These are phyloP conservation scores for Talpa occidentalis DNA, from an alignment of 2,113 vertebrate species.

Conservation along the genomic window DNA sequence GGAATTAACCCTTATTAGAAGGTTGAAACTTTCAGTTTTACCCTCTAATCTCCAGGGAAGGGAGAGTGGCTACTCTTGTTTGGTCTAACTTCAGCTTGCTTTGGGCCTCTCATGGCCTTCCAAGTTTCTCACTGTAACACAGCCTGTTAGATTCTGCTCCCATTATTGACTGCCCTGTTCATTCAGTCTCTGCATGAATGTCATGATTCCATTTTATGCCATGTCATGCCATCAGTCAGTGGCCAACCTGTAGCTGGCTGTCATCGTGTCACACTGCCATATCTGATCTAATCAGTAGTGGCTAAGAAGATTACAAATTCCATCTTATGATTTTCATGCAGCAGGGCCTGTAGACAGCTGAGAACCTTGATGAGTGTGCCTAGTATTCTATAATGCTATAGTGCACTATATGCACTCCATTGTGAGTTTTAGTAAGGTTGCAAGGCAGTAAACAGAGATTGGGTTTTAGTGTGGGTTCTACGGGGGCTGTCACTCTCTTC, in stretches of 20 bases:
- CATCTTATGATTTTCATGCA: not conserved
- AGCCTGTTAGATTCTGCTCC: not conserved
- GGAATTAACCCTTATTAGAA: not conserved
- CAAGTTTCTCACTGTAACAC: not conserved
- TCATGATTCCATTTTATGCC: not conserved
- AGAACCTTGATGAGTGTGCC: not conserved
- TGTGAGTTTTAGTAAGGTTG: not conserved
- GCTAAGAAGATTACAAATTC: not conserved
- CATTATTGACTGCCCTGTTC: not conserved
- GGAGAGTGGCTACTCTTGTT: not conserved
- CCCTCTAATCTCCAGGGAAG: not conserved
- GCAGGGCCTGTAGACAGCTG: not conserved
- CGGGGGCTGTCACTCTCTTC: not conserved
- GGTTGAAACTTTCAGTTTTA: not conserved
- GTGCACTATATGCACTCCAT: not conserved
- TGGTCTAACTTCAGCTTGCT: not conserved
- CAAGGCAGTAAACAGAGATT: not conserved
- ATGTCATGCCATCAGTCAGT: not conserved
- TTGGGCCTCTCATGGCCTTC: not conserved
- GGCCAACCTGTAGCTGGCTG: not conserved
- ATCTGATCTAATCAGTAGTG: not conserved
- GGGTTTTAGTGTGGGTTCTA: not conserved
- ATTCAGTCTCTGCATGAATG: not conserved
- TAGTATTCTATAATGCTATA: not conserved
- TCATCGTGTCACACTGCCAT: not conserved